phyloP scores from a whole-genome alignment of 2,113 vertebrate genomes.

The Chaetodon auriga region DNA sequence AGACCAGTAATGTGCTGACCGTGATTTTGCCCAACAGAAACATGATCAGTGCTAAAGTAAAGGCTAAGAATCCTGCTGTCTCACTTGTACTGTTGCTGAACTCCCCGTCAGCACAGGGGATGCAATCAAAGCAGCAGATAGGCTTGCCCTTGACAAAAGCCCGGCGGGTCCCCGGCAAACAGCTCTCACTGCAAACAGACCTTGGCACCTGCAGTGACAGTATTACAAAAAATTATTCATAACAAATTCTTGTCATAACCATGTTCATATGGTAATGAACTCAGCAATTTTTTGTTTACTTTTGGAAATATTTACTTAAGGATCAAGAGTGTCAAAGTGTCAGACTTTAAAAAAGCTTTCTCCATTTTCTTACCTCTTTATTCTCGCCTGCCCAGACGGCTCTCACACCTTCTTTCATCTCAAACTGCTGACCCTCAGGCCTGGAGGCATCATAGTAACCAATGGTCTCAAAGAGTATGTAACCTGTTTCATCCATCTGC shows the following conservation, averaged over 20 bases:
- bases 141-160: slow-evolving; percentile 83
- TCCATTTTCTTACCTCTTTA: slow-evolving; percentile 62
- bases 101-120: slow-evolving; percentile 83
- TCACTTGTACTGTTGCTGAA: slow-evolving; percentile 87
- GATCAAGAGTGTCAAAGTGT: background rate
- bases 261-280: background rate
- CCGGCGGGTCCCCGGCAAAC: slow-evolving; percentile 79
- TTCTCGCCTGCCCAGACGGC: slow-evolving; percentile 80
- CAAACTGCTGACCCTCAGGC: slow-evolving; percentile 79
- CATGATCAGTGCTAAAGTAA: slow-evolving; percentile 69
- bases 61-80: slow-evolving; percentile 68
- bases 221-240: background rate
- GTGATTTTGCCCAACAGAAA: slow-evolving; percentile 74
- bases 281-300: background rate
- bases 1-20: slow-evolving; percentile 57
- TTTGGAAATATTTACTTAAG: background rate
- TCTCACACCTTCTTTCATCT: slow-evolving; percentile 74
- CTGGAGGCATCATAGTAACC: slow-evolving; percentile 82
- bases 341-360: background rate
- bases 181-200: slow-evolving; percentile 85
- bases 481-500: slow-evolving; percentile 77
- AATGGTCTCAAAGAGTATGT: slow-evolving; percentile 80
- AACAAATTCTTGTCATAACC: background rate
- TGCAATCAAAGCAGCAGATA: slow-evolving; percentile 86
- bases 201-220: slow-evolving; percentile 73